These are phyloP conservation scores for Pelosia muscerda DNA, from an alignment of 2,888 invertebrate species.

Conservation along the genomic window DNA sequence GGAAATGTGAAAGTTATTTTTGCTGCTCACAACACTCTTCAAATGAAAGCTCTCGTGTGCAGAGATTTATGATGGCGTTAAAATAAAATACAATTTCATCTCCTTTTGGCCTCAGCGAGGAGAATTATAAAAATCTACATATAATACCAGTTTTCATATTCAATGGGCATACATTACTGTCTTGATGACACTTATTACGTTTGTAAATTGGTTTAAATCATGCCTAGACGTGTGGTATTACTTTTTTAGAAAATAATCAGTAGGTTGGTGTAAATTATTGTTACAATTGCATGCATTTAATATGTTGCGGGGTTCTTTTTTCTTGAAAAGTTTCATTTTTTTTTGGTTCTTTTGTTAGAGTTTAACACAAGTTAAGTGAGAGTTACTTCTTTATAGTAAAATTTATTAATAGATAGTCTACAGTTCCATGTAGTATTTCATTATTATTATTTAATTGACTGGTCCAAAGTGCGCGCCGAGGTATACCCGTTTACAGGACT, in stretches of 20 bases:
- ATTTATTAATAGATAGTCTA: too few species aligned
- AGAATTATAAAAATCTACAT: slow-evolving; percentile 82
- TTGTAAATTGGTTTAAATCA: slow-evolving; percentile 56
- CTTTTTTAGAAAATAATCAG: slow-evolving; percentile 7
- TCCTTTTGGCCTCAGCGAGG: slow-evolving; percentile 61
- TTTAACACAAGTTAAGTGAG: too few species aligned
- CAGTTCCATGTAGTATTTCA: too few species aligned
- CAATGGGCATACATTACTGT: slow-evolving; percentile 67
- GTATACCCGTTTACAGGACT: too few species aligned
- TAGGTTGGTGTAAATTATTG: not conserved
- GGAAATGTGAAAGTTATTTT: slow-evolving; percentile 72
- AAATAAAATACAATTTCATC: slow-evolving; percentile 84
- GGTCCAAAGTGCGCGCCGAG: too few species aligned
- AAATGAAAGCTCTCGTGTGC: slow-evolving; percentile 69
- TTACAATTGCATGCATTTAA: not conserved
- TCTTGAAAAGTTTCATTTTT: too few species aligned
- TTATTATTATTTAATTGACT: too few species aligned
- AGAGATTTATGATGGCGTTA: slow-evolving; percentile 80
- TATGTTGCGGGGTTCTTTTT: not conserved
- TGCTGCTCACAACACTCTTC: slow-evolving; percentile 61
- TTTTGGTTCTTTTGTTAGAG: too few species aligned
- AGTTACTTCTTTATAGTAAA: too few species aligned
- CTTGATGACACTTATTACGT: slow-evolving; percentile 70
- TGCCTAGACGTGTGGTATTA: slow-evolving; percentile 39
- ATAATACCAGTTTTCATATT: slow-evolving; percentile 66